These are phyloP conservation scores for Phyllostomus discolor DNA, from an alignment of 2,113 vertebrate genomes.

Conservation along the genomic window DNA sequence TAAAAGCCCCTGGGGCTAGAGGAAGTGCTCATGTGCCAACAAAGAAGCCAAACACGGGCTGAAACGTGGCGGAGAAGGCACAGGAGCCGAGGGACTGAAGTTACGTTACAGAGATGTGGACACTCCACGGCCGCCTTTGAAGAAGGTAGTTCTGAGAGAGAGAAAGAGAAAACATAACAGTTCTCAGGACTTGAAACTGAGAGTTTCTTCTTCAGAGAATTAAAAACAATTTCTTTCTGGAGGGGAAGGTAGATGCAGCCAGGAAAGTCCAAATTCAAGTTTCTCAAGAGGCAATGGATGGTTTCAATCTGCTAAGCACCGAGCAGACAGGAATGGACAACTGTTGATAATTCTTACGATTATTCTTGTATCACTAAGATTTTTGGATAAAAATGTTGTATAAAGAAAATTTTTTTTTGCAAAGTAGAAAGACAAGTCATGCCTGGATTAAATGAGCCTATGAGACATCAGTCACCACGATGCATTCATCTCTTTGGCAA, in stretches of 20 bases:
- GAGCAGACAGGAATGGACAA: fast-evolving
- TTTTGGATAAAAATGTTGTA: neutral
- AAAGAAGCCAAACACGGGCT: neutral
- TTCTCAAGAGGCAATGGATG: neutral
- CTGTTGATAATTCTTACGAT: neutral
- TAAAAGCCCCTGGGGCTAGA: neutral
- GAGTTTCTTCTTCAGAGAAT: neutral
- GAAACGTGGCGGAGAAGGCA: neutral
- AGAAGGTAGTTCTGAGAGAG: neutral
- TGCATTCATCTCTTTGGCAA: neutral
- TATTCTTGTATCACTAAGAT: neutral
- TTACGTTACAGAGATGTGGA: fast-evolving
- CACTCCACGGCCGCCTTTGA: neutral
- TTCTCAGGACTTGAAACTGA: neutral
- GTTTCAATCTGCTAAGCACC: neutral
- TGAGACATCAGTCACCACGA: neutral
- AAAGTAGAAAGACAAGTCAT: neutral
- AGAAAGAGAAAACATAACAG: neutral
- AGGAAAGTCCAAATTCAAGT: neutral
- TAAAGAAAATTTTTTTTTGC: neutral
- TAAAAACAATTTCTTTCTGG: neutral
- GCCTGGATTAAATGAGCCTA: neutral
- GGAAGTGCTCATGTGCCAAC: neutral
- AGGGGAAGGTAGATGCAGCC: neutral
- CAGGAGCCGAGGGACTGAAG: fast-evolving